These are phyloP conservation scores for Phalera bucephala DNA, from an alignment of 2,888 invertebrate genomes.

Conservation along the genomic window DNA sequence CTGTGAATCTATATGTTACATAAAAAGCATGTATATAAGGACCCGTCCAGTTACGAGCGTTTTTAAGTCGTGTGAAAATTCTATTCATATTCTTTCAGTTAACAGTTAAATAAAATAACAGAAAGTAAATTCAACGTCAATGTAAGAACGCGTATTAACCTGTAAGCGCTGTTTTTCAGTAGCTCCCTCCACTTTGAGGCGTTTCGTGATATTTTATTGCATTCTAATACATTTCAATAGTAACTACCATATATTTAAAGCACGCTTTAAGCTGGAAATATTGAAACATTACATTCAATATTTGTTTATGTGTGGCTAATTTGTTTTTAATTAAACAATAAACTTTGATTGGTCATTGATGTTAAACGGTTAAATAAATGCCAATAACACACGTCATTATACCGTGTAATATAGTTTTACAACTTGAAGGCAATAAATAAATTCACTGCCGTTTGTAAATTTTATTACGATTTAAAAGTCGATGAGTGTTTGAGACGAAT, in stretches of 20 bases:
- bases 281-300: constrained; percentile 6
- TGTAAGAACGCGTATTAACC: no score
- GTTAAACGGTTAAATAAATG: constrained; percentile 76
- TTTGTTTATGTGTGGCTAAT: constrained; percentile 45
- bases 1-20: constrained; percentile 40
- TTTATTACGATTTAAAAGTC: constrained; percentile 82
- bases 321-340: constrained; percentile 71
- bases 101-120: no score
- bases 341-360: constrained; percentile 70
- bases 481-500: constrained; percentile 76
- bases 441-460: constrained; percentile 80
- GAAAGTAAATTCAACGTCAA: no score
- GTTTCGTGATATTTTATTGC: no score
- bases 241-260: constrained; percentile 1
- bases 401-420: constrained; percentile 80
- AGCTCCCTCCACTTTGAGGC: no score
- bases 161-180: no score
- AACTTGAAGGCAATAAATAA: constrained; percentile 81
- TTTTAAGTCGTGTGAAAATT: constrained; percentile 43
- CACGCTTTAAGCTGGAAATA: background rate
- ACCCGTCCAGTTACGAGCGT: constrained; percentile 15
- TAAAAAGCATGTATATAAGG: constrained; percentile 24
- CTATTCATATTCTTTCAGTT: no score
- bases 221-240: no score
- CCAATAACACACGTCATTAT: constrained; percentile 80